phyloP scores from a whole-genome alignment of 2,888 invertebrate species.

The Ptychoptera contaminata region DNA sequence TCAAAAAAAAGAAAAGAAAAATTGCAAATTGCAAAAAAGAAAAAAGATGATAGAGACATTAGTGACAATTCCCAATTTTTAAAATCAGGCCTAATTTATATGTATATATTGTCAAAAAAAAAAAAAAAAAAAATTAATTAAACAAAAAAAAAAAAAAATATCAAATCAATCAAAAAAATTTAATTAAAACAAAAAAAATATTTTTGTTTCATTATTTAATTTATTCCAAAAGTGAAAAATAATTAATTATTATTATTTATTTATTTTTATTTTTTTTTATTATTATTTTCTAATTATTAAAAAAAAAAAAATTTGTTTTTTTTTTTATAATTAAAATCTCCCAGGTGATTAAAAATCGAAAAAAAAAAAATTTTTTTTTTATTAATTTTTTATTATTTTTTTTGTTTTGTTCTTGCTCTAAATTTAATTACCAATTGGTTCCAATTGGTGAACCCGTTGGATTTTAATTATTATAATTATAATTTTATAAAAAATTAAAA shows the following conservation, averaged over 20 bases:
- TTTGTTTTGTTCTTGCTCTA: slow-evolving; percentile 3
- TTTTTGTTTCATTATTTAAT: too few relatives aligned
- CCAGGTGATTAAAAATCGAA: slow-evolving; percentile 11
- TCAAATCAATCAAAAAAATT: slow-evolving; percentile 13
- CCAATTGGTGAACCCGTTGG: slow-evolving; percentile 20
- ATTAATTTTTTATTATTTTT: neutral
- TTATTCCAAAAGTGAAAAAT: neutral
- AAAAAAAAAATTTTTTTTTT: slow-evolving; percentile 1
- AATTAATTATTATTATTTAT: neutral
- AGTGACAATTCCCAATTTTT: slow-evolving; percentile 22
- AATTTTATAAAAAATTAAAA: slow-evolving; percentile 11
- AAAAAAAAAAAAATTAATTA: slow-evolving; percentile 14
- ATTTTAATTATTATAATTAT: slow-evolving; percentile 13
- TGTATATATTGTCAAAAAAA: slow-evolving; percentile 4
- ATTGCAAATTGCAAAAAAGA: slow-evolving; percentile 8
- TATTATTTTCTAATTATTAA: slow-evolving; percentile 8
- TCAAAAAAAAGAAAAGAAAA: slow-evolving; percentile 11
- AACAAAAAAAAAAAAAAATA: slow-evolving; percentile 13
- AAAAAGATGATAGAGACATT: slow-evolving; percentile 27
- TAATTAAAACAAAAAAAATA: neutral
- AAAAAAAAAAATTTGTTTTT: slow-evolving; percentile 9
- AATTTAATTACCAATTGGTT: slow-evolving; percentile 17
- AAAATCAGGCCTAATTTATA: too few relatives aligned
- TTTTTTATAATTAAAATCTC: slow-evolving; percentile 8
- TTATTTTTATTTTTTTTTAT: slow-evolving; percentile 3